These are phyloP conservation scores for Nomada lathburiana DNA, from an alignment of 2,888 invertebrate species.

Conservation along the genomic window DNA sequence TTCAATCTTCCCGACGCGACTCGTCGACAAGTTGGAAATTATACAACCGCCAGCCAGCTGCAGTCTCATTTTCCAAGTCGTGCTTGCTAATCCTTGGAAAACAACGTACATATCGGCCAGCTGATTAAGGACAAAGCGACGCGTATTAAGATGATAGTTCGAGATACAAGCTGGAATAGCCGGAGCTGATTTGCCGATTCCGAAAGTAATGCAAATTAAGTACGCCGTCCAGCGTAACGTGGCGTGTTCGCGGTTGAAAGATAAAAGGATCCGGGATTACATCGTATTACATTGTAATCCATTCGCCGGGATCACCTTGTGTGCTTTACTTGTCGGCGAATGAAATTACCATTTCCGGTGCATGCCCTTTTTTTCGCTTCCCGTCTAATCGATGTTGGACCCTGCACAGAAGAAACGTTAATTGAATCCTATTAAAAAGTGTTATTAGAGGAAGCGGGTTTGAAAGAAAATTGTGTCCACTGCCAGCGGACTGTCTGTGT, in stretches of 20 bases:
- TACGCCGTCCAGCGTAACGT: slow-evolving; percentile 25
- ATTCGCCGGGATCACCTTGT: slow-evolving; percentile 46
- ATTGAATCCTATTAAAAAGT: too few species aligned
- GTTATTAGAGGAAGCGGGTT: too few species aligned
- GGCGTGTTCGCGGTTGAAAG: slow-evolving; percentile 45
- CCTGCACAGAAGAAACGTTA: too few species aligned
- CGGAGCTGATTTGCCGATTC: slow-evolving; percentile 36
- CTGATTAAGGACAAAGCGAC: slow-evolving; percentile 31
- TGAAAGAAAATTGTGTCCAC: neutral
- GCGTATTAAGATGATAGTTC: slow-evolving; percentile 43
- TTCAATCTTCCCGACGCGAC: neutral
- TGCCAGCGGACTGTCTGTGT: neutral
- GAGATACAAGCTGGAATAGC: slow-evolving; percentile 25
- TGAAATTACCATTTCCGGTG: slow-evolving; percentile 37
- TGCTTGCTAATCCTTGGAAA: slow-evolving; percentile 27
- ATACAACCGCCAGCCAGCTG: too few species aligned
- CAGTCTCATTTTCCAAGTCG: neutral
- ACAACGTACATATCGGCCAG: slow-evolving; percentile 9
- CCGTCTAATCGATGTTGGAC: too few species aligned
- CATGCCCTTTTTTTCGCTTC: neutral
- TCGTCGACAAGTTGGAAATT: slow-evolving; percentile 17
- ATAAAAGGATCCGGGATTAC: slow-evolving; percentile 63
- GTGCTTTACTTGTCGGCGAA: slow-evolving; percentile 20
- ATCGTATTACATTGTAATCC: slow-evolving; percentile 56
- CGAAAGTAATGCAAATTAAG: slow-evolving; percentile 59